These are phyloP conservation scores for Astropecten irregularis DNA, from an alignment of 53 echinoderm and acorn worm genomes.

Conservation along the genomic window DNA sequence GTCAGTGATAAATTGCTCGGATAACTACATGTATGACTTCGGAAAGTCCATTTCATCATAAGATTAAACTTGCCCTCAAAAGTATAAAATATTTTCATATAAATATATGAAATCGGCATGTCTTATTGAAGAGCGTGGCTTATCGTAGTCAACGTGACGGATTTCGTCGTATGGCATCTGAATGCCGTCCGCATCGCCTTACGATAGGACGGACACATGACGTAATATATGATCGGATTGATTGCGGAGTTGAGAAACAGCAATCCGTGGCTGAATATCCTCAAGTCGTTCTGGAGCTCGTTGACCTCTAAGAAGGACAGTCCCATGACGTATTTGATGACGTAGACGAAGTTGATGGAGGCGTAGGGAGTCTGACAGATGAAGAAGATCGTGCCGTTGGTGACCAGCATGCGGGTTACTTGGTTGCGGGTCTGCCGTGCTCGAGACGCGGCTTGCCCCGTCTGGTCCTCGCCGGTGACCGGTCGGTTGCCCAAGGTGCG, in stretches of 20 bases:
- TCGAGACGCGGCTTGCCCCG: neutral
- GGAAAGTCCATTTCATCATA: too few relatives aligned
- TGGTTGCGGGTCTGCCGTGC: conserved; percentile 39
- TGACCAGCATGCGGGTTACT: conserved; percentile 43
- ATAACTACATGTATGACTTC: too few relatives aligned
- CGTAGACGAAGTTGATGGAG: conserved; percentile 30
- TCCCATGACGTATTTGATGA: neutral
- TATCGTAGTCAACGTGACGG: too few relatives aligned
- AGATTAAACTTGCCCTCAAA: too few relatives aligned
- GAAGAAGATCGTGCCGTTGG: conserved; percentile 41
- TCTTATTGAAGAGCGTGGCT: too few relatives aligned
- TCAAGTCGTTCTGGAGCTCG: conserved; percentile 18
- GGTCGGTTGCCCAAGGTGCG: conserved; percentile 1
- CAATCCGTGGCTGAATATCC: conserved; percentile 39
- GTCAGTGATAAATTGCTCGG: too few relatives aligned
- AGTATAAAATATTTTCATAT: too few relatives aligned
- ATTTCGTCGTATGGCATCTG: too few relatives aligned
- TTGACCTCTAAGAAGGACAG: conserved; percentile 18
- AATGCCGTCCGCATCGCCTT: conserved; percentile 7
- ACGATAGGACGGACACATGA: conserved; percentile 35
- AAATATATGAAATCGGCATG: too few relatives aligned
- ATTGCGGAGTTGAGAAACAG: conserved; percentile 50
- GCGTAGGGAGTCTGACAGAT: conserved; percentile 34
- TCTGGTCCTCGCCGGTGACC: neutral
- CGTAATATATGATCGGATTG: conserved; percentile 51